phyloP scores from a whole-genome alignment of 2,113 vertebrate species.

The Scatophagus argus region DNA sequence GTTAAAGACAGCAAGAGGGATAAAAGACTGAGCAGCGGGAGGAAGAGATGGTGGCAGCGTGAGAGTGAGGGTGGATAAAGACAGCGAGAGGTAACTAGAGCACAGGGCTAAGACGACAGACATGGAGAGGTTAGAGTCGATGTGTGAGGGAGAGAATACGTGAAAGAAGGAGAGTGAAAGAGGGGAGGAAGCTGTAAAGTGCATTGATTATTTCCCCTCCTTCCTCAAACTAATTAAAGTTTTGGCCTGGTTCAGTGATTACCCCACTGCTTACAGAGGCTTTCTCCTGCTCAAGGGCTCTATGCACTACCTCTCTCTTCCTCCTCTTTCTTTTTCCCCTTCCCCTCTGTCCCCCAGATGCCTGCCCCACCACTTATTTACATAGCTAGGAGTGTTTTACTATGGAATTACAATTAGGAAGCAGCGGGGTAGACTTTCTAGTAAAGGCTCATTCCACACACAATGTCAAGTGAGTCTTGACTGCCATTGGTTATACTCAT shows the following conservation, averaged over 20 bases:
- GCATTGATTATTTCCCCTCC: slow-evolving; percentile 79
- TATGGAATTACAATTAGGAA: slow-evolving; percentile 77
- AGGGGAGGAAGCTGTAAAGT: slow-evolving; percentile 74
- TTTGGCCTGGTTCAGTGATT: slow-evolving; percentile 85
- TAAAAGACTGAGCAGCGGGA: slow-evolving; percentile 36
- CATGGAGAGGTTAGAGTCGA: slow-evolving; percentile 53
- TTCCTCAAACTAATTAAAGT: slow-evolving; percentile 85
- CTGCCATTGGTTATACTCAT: slow-evolving; percentile 58
- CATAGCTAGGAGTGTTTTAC: slow-evolving; percentile 76
- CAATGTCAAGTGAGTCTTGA: slow-evolving; percentile 69
- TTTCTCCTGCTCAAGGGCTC: slow-evolving; percentile 75
- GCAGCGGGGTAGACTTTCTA: slow-evolving; percentile 59
- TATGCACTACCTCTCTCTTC: slow-evolving; percentile 62
- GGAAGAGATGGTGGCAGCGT: slow-evolving; percentile 40
- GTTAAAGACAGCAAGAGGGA: slow-evolving; percentile 60
- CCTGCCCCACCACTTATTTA: slow-evolving; percentile 75
- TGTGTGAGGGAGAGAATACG: slow-evolving; percentile 49
- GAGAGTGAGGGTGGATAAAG: slow-evolving; percentile 69
- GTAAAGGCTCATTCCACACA: slow-evolving; percentile 53
- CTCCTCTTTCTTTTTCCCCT: slow-evolving; percentile 30
- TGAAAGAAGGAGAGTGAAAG: slow-evolving; percentile 48
- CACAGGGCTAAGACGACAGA: slow-evolving; percentile 56
- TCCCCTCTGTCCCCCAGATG: slow-evolving; percentile 55
- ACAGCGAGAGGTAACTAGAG: slow-evolving; percentile 68
- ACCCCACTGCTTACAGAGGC: slow-evolving; percentile 79